These are phyloP conservation scores for Cebus imitator DNA, from an alignment of 2,113 vertebrate genomes.

Conservation along the genomic window DNA sequence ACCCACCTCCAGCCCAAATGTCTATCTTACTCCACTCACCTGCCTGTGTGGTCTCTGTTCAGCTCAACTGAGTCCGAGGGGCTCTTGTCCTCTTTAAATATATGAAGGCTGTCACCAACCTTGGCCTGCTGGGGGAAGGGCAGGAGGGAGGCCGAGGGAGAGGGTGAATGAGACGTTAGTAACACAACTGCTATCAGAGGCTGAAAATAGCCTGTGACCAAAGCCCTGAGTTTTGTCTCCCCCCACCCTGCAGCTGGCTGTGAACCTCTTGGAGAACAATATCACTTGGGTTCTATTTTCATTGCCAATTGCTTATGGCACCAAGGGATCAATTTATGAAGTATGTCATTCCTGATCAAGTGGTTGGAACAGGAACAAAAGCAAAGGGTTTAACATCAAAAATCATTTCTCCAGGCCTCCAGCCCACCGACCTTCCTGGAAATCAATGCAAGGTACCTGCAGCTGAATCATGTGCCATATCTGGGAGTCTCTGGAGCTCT, in stretches of 20 bases:
- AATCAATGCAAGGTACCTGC: slow-evolving; percentile 26
- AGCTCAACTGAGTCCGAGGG: not conserved
- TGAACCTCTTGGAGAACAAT: slow-evolving; percentile 83
- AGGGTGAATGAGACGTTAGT: slow-evolving; percentile 79
- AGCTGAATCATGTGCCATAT: slow-evolving; percentile 63
- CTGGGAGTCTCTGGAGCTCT: slow-evolving; percentile 49
- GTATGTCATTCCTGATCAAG: not conserved
- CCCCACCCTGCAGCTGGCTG: slow-evolving; percentile 63
- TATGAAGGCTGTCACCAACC: slow-evolving; percentile 32
- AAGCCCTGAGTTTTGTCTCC: slow-evolving; percentile 79
- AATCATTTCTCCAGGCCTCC: not conserved
- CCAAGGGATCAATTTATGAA: not conserved
- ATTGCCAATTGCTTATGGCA: not conserved
- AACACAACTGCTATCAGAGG: slow-evolving; percentile 84
- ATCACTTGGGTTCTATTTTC: slow-evolving; percentile 62
- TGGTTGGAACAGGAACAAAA: not conserved
- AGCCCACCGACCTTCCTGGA: not conserved
- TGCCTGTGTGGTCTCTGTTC: not conserved
- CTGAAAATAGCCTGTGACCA: slow-evolving; percentile 88
- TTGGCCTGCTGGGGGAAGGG: slow-evolving; percentile 64
- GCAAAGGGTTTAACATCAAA: not conserved
- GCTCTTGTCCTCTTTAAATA: slow-evolving; percentile 79
- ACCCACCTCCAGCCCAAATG: not conserved
- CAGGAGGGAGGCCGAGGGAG: slow-evolving; percentile 71
- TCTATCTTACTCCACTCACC: not conserved